These are phyloP conservation scores for Zaprionus lachaisei DNA, from an alignment of 1,140 invertebrate genomes.

Conservation along the genomic window DNA sequence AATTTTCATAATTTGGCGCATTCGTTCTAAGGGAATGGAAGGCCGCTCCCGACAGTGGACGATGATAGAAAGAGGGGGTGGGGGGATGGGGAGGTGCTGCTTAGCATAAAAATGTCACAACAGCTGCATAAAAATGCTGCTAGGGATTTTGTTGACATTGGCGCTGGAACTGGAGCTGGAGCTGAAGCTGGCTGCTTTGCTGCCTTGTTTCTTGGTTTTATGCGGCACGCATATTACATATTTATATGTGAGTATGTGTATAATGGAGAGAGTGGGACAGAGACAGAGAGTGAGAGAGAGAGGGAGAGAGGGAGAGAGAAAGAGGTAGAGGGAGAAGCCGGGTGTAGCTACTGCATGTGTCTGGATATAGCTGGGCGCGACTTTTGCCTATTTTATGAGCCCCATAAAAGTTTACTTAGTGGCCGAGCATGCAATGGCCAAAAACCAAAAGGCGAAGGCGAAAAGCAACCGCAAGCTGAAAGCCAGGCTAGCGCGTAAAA, in stretches of 20 bases:
- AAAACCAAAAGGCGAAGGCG: conserved; percentile 25
- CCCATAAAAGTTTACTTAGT: conserved; percentile 80
- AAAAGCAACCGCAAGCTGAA: conserved; percentile 22
- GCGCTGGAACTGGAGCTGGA: background rate
- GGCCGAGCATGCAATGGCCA: conserved; percentile 58
- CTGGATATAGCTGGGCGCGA: conserved; percentile 37
- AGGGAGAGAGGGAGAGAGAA: background rate
- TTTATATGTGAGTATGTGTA: conserved; percentile 35
- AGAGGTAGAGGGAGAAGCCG: background rate
- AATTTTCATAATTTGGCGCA: conserved; percentile 80
- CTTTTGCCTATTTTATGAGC: conserved; percentile 79
- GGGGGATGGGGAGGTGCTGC: conserved; percentile 35
- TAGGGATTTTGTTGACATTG: conserved; percentile 49
- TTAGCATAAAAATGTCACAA: conserved; percentile 82
- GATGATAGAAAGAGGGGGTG: background rate
- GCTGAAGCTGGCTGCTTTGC: conserved; percentile 25
- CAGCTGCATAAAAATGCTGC: conserved; percentile 75
- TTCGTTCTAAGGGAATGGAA: conserved; percentile 22
- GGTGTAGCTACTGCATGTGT: background rate
- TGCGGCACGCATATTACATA: conserved; percentile 61
- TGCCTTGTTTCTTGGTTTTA: conserved; percentile 63
- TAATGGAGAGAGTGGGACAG: background rate
- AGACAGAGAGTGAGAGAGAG: background rate
- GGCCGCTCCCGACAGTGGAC: background rate
- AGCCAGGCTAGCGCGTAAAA: conserved; percentile 55